phyloP scores from a whole-genome alignment of 2,113 vertebrate species.

The Vidua chalybeata region DNA sequence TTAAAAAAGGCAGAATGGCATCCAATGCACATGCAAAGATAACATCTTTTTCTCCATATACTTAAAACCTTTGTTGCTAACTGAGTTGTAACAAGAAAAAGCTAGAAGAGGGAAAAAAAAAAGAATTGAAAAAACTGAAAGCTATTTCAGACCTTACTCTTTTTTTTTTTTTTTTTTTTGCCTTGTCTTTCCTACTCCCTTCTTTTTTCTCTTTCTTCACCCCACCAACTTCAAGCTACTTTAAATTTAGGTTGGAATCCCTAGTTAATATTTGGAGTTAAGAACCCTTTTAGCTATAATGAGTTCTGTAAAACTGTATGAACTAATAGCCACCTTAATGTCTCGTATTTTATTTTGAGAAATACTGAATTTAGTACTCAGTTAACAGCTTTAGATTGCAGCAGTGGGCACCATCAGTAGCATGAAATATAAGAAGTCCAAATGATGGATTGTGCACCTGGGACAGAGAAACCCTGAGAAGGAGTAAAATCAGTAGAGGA shows the following conservation, averaged over 20 bases:
- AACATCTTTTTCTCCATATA: background rate
- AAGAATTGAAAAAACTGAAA: background rate
- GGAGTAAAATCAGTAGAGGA: fast-evolving
- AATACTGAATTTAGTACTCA: background rate
- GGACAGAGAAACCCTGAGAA: fast-evolving
- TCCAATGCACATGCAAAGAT: background rate
- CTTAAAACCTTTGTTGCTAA: background rate
- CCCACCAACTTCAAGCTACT: background rate
- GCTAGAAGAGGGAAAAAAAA: background rate
- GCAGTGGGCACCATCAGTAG: too few species aligned
- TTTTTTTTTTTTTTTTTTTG: too few species aligned
- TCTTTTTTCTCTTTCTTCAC: background rate
- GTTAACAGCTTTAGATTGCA: background rate
- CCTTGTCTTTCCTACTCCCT: background rate
- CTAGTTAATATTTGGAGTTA: background rate
- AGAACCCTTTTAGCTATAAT: background rate
- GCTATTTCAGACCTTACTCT: background rate
- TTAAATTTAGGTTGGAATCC: background rate
- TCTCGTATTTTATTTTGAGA: background rate
- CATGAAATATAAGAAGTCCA: background rate
- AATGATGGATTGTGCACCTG: background rate
- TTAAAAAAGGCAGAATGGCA: background rate
- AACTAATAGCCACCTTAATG: background rate
- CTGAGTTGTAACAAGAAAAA: background rate
- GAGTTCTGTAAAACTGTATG: background rate